Evolutionary conservation across 2,797 vertebrate genomes (phyloP), one percentile per base, ranked within the genome.

Genomic region (Muraenolepis orangiensis): DNA sequence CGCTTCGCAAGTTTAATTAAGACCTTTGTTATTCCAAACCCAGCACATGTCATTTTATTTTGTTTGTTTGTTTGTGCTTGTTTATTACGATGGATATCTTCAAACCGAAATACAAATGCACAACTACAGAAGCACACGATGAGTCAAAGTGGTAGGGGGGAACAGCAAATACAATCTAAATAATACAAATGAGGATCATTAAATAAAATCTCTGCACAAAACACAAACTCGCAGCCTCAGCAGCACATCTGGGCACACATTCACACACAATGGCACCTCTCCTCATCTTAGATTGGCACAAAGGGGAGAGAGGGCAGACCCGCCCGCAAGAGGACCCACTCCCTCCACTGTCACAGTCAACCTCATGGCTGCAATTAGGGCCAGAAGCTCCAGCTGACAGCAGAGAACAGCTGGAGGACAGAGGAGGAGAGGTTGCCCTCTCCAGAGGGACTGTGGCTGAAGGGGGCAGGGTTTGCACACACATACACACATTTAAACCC

Each of bases 351-450:
- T 90, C 90, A 82, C 84, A 80, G 73, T 82, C 83, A 88, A 84
- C 84, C 85, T 81, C 83, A 76, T 79, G 64, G 71, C 81, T 82
- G 12, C 89, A 86, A 88, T 90, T 90, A 91, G 86, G 83, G 77
- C 86, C 87, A 82, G 80, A 75, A 84, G 86, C 82, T 86, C 79
- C 84, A 80, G 77, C 61, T 76, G 82, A 87, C 83, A 88, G 83
- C 76, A 80, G 78, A 87, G 88, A 90, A 85, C 88, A 92, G 87
- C 85, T 86, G 82, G 87, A 88, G 87, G 87, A 89, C 85, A 73
- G 71, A 74, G 69, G 71, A 83, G 69, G 72, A 81, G 61, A 84
- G 86, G 84, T 88, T 71, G 38, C 78, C 71, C 70, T 77, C 75
- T 80, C 75, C 67, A 67, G 76, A 74, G 51, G 28, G 71, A 40